A percentile compares a stretch with the other conserved stretches of the same genome.
These are phyloP conservation scores for Zonotrichia albicollis DNA, from an alignment of 2,797 vertebrate species.

Conservation along the genomic window DNA sequence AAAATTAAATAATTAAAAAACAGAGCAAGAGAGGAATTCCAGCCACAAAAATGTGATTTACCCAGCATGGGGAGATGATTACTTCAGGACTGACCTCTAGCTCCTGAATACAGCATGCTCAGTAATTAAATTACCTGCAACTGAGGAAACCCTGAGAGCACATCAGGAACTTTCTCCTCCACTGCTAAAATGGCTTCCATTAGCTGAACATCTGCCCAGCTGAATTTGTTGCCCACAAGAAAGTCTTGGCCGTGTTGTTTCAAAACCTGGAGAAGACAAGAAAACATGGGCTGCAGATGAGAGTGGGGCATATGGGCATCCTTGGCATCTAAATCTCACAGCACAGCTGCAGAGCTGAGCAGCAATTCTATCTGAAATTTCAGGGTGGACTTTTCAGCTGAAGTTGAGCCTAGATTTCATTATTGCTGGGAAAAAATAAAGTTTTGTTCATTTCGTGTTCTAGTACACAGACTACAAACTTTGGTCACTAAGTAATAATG, in stretches of 20 bases:
- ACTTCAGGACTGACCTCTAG: background rate
- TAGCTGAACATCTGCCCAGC: constrained; percentile 83
- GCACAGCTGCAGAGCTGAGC: background rate
- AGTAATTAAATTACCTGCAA: constrained; percentile 72
- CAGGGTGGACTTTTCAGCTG: background rate
- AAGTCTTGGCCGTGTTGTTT: constrained; percentile 61
- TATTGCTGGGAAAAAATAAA: background rate
- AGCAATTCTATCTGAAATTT: background rate
- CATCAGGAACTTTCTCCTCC: constrained; percentile 78
- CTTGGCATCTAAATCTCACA: background rate
- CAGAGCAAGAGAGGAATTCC: background rate
- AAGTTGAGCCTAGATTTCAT: background rate
- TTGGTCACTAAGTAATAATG: background rate
- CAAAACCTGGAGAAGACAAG: constrained; percentile 72
- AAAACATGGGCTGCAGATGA: background rate
- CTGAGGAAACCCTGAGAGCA: constrained; percentile 76
- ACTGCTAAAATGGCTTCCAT: constrained; percentile 83
- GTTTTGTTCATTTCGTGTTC: background rate
- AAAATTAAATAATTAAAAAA: background rate
- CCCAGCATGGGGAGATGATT: background rate
- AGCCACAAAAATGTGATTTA: background rate
- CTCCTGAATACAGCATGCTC: background rate
- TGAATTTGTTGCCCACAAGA: constrained; percentile 82
- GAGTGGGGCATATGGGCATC: background rate
- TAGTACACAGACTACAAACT: background rate